These are phyloP conservation scores for Seriola quinqueradiata DNA, from an alignment of 2,113 vertebrate species.

Conservation along the genomic window DNA sequence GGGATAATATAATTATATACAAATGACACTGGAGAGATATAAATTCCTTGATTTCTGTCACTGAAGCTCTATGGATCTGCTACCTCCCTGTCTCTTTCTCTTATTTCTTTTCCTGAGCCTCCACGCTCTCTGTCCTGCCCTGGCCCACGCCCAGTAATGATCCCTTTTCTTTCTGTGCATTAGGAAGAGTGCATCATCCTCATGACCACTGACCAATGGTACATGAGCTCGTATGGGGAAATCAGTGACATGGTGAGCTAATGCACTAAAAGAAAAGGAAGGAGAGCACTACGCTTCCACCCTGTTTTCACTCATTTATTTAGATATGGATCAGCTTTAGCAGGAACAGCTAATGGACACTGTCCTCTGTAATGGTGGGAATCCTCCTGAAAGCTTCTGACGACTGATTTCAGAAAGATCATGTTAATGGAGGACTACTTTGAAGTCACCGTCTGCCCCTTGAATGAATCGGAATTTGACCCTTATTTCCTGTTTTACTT, in stretches of 20 bases:
- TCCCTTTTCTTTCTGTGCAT: conserved; percentile 46
- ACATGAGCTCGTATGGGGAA: conserved; percentile 47
- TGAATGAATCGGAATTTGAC: too few relatives aligned
- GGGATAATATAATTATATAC: neutral
- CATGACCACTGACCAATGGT: conserved; percentile 29
- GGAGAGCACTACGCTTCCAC: neutral
- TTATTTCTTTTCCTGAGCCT: neutral
- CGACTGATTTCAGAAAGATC: neutral
- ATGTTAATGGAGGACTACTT: neutral
- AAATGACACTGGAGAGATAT: neutral
- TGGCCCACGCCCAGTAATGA: conserved; percentile 29
- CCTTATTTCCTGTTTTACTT: too few relatives aligned
- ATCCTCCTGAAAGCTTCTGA: conserved; percentile 23
- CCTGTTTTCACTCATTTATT: conserved; percentile 12
- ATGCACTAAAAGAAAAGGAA: conserved; percentile 46
- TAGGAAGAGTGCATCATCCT: conserved; percentile 40
- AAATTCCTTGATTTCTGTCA: neutral
- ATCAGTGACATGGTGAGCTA: conserved; percentile 39
- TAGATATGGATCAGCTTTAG: conserved; percentile 36
- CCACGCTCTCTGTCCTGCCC: neutral
- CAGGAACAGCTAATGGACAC: conserved; percentile 28
- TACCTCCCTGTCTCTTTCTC: neutral
- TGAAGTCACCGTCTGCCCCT: neutral
- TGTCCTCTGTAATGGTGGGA: neutral
- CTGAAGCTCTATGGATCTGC: neutral